A percentile compares a stretch with the other conserved stretches of the same genome.
Evolutionary conservation across 2,797 vertebrate species (phyloP).

Genomic region (Amazona ochrocephala): DNA sequence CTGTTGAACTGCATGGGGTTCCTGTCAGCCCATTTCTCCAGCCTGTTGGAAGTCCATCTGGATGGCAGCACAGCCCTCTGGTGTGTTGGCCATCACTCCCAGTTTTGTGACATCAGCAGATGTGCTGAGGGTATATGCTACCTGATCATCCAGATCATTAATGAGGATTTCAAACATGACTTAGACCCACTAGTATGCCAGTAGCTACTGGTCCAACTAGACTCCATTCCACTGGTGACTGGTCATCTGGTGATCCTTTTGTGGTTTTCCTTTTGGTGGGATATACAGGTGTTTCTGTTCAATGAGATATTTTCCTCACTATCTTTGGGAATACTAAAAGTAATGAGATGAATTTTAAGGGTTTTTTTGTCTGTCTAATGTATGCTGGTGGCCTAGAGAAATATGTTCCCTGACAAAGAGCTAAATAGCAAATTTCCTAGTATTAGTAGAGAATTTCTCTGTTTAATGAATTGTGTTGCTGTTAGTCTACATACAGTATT

Average conservation of each 20-base stretch:
- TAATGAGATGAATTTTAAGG: background rate
- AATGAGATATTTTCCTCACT: background rate
- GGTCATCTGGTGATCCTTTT: background rate
- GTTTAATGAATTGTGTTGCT: background rate
- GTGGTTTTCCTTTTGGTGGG: background rate
- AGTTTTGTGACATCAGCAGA: background rate
- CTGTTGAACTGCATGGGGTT: background rate
- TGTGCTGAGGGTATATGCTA: background rate
- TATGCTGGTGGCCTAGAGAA: background rate
- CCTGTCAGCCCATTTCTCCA: background rate
- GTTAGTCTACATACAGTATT: background rate
- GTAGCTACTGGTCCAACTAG: background rate
- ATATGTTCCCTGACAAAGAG: background rate
- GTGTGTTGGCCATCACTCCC: rapidly evolving
- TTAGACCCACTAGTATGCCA: background rate
- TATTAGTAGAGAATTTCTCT: background rate
- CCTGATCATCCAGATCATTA: background rate
- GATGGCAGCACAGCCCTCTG: background rate
- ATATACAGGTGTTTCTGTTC: background rate
- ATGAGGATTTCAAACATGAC: background rate
- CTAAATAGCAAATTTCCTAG: background rate
- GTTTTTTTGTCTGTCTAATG: background rate
- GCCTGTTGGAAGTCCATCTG: background rate
- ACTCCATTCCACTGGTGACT: background rate
- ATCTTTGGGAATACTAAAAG: background rate